phyloP scores from a whole-genome alignment of 2,797 vertebrate genomes.

The Myotis pilosus region DNA sequence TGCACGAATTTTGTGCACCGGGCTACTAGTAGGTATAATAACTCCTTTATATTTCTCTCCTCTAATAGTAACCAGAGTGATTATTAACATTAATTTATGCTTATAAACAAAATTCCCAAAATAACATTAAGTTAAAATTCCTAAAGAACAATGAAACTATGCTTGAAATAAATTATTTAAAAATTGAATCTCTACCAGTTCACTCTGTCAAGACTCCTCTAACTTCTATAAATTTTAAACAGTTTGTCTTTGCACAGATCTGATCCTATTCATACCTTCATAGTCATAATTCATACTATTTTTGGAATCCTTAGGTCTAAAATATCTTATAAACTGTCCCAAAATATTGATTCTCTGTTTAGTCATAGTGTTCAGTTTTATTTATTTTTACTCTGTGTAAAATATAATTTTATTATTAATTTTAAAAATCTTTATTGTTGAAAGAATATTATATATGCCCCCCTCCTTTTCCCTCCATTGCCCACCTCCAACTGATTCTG shows the following conservation, averaged over 20 bases:
- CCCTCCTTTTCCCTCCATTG: too few relatives aligned
- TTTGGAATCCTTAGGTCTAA: neutral
- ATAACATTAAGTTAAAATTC: neutral
- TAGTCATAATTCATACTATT: neutral
- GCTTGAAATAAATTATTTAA: conserved; percentile 22
- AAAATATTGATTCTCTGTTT: neutral
- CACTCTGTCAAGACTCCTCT: neutral
- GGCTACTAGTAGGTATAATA: neutral
- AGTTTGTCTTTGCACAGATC: neutral
- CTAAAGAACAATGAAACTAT: neutral
- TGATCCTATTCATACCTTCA: neutral
- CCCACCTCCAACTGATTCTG: too few relatives aligned
- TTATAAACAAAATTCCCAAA: conserved; percentile 5
- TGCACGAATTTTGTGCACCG: too few relatives aligned
- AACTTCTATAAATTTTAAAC: neutral
- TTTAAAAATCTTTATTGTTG: too few relatives aligned
- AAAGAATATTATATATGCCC: too few relatives aligned
- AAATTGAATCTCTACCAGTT: neutral
- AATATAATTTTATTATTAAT: too few relatives aligned
- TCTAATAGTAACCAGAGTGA: neutral
- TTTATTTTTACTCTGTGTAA: too few relatives aligned
- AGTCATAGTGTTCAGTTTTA: neutral
- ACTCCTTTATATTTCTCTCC: neutral
- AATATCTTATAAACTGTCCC: neutral
- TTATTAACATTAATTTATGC: conserved; percentile 20